Base-by-base conservation (phyloP, 2,113 vertebrate genomes). In the Empidonax traillii region DNA sequence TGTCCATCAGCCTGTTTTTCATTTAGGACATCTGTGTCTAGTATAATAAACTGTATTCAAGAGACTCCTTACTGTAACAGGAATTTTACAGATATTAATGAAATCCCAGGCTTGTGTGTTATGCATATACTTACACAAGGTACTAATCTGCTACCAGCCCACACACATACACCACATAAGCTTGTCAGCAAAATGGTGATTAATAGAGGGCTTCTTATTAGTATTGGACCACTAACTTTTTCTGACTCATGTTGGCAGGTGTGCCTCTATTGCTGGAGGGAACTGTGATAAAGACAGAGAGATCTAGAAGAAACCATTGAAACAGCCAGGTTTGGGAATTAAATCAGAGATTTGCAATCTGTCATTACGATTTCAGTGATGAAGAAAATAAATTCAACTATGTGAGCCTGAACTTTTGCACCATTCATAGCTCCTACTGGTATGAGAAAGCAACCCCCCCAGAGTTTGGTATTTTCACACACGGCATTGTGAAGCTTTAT, bases 171-270 rank as follows among this genome's bases (percentile, higher is more conserved):
- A 88, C 71, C 74, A 73, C 55, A 74, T 14, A 78, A 61, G 39
- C 65, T 78, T 86, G 79, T 80, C 82, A 92, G 82, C 33, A 59
- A 89, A 55, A 59, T 28, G 43, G 69, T 86, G 86, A 93, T 91
- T 93, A 94, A 96, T 23, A 14, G 58, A 87, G 74, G 39, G 71
- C 43, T 84, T 33, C 79, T 82, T 65, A 89, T 93, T 93, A 96
- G 83, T 83, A 79, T 3, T 82, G 61, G 87, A 56, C 41, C 0
- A 3, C 39, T 91, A 89, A 93, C 44, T 82, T 93, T 31, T 93
- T 84, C 91, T 87, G 94, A 87, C 76, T 95, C 73, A 56, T 25
- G 41, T 43, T 96, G 94, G 92, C 95, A 95, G 87, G 82, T 92
- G 87, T 17, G 4, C 55, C 33, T 80, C 75, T 66, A 5, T 44